Percentiles rank a stretch among this genome's conserved stretches.
phyloP scores from a whole-genome alignment of 2,113 vertebrate genomes.

The Ascaphus truei region DNA sequence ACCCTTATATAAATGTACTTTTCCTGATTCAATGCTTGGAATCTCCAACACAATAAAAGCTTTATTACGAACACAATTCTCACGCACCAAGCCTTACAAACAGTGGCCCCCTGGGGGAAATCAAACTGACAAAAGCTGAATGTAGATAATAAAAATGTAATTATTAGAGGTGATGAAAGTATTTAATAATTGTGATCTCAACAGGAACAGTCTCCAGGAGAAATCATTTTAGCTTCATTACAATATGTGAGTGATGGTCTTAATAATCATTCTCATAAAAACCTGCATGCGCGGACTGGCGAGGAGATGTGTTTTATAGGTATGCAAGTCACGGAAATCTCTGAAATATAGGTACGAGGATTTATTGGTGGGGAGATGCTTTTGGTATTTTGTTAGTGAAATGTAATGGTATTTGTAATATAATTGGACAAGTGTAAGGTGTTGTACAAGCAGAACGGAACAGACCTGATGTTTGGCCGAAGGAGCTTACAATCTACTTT shows the following conservation, averaged over 20 bases:
- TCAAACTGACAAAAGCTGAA: slow-evolving; percentile 44
- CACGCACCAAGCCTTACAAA: slow-evolving; percentile 40
- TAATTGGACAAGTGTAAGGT: no score
- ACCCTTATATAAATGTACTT: neutral
- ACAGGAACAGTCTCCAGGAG: slow-evolving; percentile 47
- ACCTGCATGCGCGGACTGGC: slow-evolving; percentile 7
- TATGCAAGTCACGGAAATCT: slow-evolving; percentile 7
- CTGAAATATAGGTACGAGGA: neutral
- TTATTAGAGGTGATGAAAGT: slow-evolving; percentile 54
- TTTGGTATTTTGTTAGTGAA: no score
- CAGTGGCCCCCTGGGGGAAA: slow-evolving; percentile 30
- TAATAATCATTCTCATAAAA: slow-evolving; percentile 51
- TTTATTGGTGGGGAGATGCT: no score
- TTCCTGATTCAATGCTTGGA: neutral
- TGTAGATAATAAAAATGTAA: slow-evolving; percentile 57
- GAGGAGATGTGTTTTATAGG: slow-evolving; percentile 40
- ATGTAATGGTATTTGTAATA: no score
- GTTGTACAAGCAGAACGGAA: no score
- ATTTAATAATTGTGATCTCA: slow-evolving; percentile 60
- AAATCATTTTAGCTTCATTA: slow-evolving; percentile 54
- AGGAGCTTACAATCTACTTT: no score
- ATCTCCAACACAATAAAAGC: slow-evolving; percentile 14
- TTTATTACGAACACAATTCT: slow-evolving; percentile 1
- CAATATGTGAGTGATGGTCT: slow-evolving; percentile 47
- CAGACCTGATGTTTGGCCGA: no score